Evolutionary conservation across 2,797 vertebrate species (phyloP), one percentile per base, ranked within the genome.

Genomic region (Eupleurogrammus muticus): DNA sequence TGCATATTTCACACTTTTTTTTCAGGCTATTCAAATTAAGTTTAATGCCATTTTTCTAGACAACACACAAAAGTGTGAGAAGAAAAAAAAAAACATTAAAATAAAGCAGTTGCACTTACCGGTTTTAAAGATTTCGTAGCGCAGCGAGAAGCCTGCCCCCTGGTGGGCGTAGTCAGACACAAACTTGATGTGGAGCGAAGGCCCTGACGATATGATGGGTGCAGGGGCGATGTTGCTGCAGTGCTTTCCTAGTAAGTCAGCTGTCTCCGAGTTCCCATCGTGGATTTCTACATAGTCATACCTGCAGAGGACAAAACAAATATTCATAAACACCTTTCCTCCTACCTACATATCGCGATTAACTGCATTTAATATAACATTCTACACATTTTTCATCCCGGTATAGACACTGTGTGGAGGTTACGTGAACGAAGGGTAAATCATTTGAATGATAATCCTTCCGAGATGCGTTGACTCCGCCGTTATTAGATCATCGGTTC

Each of bases 211-310:
- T 74, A 97, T 96, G 94, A 99, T 97, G 24, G 97, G 96, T 0
- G 97, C 95, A 0, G 98, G 98, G 16, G 98, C 97, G 10, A 99
- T 99, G 92, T 96, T 99, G 79, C 97, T 98, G 89, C 98, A 99
- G 91, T 98, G 97, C 77, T 96, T 98, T 54, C 97, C 98, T 75
- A 99, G 90, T 12, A 99, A 91, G 82, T 99, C 98, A 0, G 96
- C 95, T 0, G 89, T 77, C 36, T 97, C 97, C 0, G 94, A 96
- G 88, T 95, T 96, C 12, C 98, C 98, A 0, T 99, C 98, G 0
- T 96, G 96, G 84, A 99, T 97, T 92, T 99, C 98, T 0, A 99
- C 96, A 67, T 96, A 99, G 92, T 99, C 98, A 0, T 99, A 99
- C 90, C 97, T 99, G 88, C 56, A 78, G 40, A 66, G 32, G 9